These are phyloP conservation scores for Parnassius apollo DNA, from an alignment of 2,888 invertebrate species.

Conservation along the genomic window DNA sequence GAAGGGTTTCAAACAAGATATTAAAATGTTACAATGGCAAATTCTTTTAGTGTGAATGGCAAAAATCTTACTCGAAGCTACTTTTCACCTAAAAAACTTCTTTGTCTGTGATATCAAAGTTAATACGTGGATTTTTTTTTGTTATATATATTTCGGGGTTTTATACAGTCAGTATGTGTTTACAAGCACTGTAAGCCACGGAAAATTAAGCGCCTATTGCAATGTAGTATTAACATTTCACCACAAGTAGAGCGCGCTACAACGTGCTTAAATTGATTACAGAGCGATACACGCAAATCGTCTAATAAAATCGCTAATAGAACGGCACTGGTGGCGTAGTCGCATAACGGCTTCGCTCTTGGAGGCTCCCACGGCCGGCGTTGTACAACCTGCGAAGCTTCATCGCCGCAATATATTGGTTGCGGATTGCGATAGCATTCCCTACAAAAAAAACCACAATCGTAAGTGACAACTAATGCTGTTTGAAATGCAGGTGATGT, in stretches of 20 bases:
- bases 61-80: too few relatives aligned
- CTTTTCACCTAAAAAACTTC: too few relatives aligned
- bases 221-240: conserved; percentile 42
- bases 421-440: conserved; percentile 46
- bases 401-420: conserved; percentile 4
- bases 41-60: too few relatives aligned
- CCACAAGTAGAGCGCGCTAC: conserved; percentile 61
- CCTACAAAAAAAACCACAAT: conserved; percentile 51
- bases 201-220: background rate
- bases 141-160: background rate
- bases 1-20: too few relatives aligned
- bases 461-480: conserved; percentile 50
- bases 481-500: conserved; percentile 33
- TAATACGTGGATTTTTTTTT: too few relatives aligned
- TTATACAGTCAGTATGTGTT: background rate
- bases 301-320: conserved; percentile 78
- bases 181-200: background rate
- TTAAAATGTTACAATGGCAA: too few relatives aligned
- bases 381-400: conserved; percentile 64
- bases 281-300: conserved; percentile 72
- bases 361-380: conserved; percentile 72
- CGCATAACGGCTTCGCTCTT: conserved; percentile 68
- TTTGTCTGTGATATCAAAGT: too few relatives aligned
- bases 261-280: conserved; percentile 69
- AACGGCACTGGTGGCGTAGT: conserved; percentile 78